Base-by-base conservation (phyloP, 2,113 vertebrate genomes). In the Andinoacara biseriatus region DNA sequence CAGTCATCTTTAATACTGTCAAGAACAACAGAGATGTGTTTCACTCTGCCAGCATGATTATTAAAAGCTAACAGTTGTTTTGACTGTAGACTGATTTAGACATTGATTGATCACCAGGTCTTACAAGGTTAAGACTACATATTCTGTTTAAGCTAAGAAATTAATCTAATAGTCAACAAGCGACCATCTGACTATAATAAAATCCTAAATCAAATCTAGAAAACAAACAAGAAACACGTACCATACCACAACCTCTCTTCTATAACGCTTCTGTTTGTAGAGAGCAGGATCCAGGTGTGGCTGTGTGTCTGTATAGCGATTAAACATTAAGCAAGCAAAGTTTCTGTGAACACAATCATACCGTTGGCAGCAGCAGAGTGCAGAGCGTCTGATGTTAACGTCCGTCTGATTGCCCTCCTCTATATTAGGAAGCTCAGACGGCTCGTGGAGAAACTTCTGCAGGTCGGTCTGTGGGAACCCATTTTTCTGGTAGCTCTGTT, bases 381-480 rank as follows among this genome's bases (percentile, higher is more conserved):
- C 1, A 7, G 95, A 57, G 31, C 89, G 88, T 60, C 78, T 54
- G 11, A 89, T 69, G 0, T 65, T 15, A 22, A 58, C 26, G 2
- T 86, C 88, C 1, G 58, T 56, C 29, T 81, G 86, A 90, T 84
- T 80, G 80, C 81, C 92, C 60, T 89, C 90, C 17, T 95, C 94
- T 57, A 29, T 58, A n/a, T 31, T 61, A 61, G 81, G 74, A 57
- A 92, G 76, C 74, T 93, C 94, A 7, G 85, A 89, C 22, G 85
- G 91, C 10, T 95, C 96, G 86, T 90, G 95, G 22, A 99, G 93
- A 90, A 99, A 99, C 93, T 95, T 95, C 35, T 97, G 96, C 75
- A 99, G 95, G 80, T 98, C 97, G 0, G 98, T 99, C 90, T 93
- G 78, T 2, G 98, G 98, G 93, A 98, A 97, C 4, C 97, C 97